Conservation (phyloP, 2,797 vertebrate genomes). For the Meriones psammophilus region DNA sequence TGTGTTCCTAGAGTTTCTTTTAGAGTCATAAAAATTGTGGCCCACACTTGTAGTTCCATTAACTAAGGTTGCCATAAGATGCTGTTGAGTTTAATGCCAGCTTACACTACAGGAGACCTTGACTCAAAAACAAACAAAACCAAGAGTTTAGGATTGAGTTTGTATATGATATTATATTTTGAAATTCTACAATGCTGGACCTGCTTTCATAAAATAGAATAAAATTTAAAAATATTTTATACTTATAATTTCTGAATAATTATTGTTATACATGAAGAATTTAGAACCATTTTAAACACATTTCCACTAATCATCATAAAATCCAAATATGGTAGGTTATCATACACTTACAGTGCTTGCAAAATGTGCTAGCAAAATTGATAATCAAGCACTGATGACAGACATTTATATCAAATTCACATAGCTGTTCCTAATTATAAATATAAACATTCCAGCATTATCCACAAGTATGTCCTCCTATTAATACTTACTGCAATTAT, state of each 20-base stretch:
- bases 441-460: conserved; percentile 80
- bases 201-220: neutral
- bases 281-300: conserved; percentile 40
- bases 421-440: conserved; percentile 81
- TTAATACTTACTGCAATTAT: conserved; percentile 80
- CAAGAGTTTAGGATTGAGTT: conserved; percentile 16
- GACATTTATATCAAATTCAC: conserved; percentile 81
- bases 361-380: conserved; percentile 71
- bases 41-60: neutral
- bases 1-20: neutral
- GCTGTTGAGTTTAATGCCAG: neutral
- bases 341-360: conserved; percentile 37
- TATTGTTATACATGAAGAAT: neutral
- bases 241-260: conserved; percentile 34
- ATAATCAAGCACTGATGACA: conserved; percentile 67
- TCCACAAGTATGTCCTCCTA: conserved; percentile 73
- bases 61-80: neutral
- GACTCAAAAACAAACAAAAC: neutral
- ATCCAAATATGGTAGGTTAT: conserved; percentile 32
- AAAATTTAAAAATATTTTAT: neutral
- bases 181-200: neutral
- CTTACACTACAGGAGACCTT: neutral
- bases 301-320: conserved; percentile 59
- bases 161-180: conserved; percentile 24
- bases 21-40: neutral